A percentile compares a stretch with the other conserved stretches of the same genome.
Conservation (phyloP, 2,888 invertebrate genomes). For the Liodrosophila aerea region DNA sequence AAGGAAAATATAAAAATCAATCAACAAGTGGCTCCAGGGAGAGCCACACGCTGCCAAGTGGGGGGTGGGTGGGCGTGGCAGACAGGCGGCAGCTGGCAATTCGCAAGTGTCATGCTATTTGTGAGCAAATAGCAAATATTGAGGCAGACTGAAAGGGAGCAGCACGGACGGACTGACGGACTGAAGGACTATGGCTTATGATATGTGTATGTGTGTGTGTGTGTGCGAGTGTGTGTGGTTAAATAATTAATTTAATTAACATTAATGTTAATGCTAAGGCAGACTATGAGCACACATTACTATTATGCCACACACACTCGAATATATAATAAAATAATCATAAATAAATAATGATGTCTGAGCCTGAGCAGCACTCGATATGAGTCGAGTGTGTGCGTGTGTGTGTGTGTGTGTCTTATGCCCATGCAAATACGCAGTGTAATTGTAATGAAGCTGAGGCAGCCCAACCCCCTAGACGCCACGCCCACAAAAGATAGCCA, state of each 20-base stretch:
- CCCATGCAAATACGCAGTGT: slow-evolving; percentile 56
- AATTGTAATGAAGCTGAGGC: slow-evolving; percentile 70
- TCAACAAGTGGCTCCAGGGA: slow-evolving; percentile 66
- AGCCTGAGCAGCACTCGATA: slow-evolving; percentile 13
- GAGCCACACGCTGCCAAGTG: background rate
- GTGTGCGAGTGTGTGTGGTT: slow-evolving; percentile 12
- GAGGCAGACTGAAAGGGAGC: slow-evolving; percentile 7
- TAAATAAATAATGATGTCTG: slow-evolving; percentile 75
- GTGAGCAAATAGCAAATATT: slow-evolving; percentile 45
- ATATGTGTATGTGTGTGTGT: slow-evolving; percentile 6
- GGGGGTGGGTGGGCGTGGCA: background rate
- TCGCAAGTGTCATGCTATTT: slow-evolving; percentile 43
- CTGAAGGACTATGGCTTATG: slow-evolving; percentile 30
- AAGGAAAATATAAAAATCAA: slow-evolving; percentile 60
- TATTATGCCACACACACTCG: too few species aligned
- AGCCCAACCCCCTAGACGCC: background rate
- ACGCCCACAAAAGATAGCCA: slow-evolving; percentile 34
- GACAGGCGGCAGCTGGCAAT: slow-evolving; percentile 27
- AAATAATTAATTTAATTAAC: slow-evolving; percentile 74
- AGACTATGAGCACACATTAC: slow-evolving; percentile 8
- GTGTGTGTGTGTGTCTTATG: slow-evolving; percentile 17
- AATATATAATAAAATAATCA: slow-evolving; percentile 76
- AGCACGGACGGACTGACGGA: background rate
- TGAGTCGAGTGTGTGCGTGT: slow-evolving; percentile 6
- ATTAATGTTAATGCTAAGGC: slow-evolving; percentile 42